Evolutionary conservation across 2,797 vertebrate genomes (phyloP).

Genomic region (Todus mexicanus): DNA sequence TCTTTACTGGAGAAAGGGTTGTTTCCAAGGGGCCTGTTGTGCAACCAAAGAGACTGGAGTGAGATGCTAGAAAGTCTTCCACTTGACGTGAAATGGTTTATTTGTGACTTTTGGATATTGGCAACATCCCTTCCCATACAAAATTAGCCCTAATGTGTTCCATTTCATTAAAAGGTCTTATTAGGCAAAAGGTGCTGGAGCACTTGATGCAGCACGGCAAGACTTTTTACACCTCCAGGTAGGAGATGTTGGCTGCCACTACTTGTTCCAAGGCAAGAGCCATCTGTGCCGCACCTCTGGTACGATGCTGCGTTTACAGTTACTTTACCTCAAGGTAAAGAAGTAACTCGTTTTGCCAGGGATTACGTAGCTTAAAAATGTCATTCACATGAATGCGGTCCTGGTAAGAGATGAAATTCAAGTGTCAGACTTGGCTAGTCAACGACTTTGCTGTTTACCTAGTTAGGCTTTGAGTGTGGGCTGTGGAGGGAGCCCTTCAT

Average conservation of each 20-base stretch:
- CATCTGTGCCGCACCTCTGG: background rate
- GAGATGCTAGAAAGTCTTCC: background rate
- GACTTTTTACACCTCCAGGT: background rate
- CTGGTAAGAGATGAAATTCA: background rate
- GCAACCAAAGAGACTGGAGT: background rate
- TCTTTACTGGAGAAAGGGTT: slow-evolving; percentile 11
- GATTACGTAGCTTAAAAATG: background rate
- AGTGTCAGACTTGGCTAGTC: background rate
- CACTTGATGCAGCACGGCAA: background rate
- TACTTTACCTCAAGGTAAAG: slow-evolving; percentile 32
- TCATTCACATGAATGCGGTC: background rate
- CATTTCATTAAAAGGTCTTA: background rate
- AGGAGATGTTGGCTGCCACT: background rate
- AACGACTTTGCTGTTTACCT: background rate
- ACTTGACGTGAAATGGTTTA: background rate
- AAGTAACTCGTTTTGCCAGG: slow-evolving; percentile 1
- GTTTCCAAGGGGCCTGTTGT: background rate
- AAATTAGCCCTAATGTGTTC: background rate
- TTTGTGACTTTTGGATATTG: background rate
- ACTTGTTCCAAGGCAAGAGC: background rate
- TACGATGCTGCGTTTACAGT: background rate
- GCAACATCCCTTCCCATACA: background rate
- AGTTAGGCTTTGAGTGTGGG: background rate
- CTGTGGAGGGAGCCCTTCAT: background rate
- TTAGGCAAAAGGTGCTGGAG: background rate